Conservation (phyloP, 2,113 vertebrate genomes). For the Syrmaticus mikado region DNA sequence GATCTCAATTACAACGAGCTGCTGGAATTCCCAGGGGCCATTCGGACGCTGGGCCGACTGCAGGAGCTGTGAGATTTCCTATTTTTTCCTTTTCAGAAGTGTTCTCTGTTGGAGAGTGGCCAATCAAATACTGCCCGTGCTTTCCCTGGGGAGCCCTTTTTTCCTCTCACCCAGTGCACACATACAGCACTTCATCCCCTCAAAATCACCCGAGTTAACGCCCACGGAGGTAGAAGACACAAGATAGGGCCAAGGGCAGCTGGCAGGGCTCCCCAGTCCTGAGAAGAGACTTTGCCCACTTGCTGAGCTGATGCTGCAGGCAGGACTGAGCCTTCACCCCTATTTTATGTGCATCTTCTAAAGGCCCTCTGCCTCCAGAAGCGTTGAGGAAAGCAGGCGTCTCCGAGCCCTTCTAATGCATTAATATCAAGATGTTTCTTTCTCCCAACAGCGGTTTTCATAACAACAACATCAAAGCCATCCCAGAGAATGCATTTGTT, state of each 20-base stretch:
- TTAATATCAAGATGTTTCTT: slow-evolving; percentile 13
- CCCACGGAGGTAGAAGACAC: rapidly evolving
- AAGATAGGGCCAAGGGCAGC: background rate
- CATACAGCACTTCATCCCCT: background rate
- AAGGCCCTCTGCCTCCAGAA: background rate
- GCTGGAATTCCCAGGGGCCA: slow-evolving; percentile 91
- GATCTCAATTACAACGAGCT: slow-evolving; percentile 95
- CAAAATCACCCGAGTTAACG: rapidly evolving
- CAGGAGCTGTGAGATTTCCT: slow-evolving; percentile 92
- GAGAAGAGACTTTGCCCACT: background rate
- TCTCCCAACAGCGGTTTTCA: slow-evolving; percentile 90
- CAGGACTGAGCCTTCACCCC: background rate
- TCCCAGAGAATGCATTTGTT: slow-evolving; percentile 93
- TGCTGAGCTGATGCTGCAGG: background rate
- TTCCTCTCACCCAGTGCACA: background rate
- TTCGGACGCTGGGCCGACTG: slow-evolving; percentile 90
- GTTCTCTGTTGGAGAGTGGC: background rate
- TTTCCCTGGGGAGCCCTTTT: background rate
- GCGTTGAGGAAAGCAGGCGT: background rate
- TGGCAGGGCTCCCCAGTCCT: background rate
- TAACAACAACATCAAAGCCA: slow-evolving; percentile 95
- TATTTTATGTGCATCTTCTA: background rate
- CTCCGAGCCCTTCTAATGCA: background rate
- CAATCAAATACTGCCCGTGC: rapidly evolving
- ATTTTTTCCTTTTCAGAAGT: slow-evolving; percentile 12